Evolutionary conservation across 2,797 vertebrate genomes (phyloP), one percentile per base, ranked within the genome.

Genomic region (Paedocypris micromegethes): DNA sequence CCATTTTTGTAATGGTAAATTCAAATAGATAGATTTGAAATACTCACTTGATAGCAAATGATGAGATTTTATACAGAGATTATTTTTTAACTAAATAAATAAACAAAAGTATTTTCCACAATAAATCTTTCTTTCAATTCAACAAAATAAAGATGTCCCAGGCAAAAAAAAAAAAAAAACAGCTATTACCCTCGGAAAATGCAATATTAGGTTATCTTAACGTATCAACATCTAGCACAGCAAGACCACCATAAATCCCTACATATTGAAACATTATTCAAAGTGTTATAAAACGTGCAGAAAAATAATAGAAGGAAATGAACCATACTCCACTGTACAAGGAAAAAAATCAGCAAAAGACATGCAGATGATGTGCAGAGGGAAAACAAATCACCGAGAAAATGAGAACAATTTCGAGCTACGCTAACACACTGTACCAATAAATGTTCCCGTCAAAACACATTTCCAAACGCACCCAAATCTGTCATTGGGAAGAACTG

Each of bases 211-310:
- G 54, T 48, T 43, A 38, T 62, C 63, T 45, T 8, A 45, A 43
- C 40, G 23, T 4, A 42, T 5, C 55, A 38, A 49, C 46, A 41
- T 54, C 41, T 37, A 6, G 37, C 7, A 23, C 66, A 37, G 75
- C 79, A 81, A 74, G 75, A 80, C 49, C 79, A 72, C 79, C 82
- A 84, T 79, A 78, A 76, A 78, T 75, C 75, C 73, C 83, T 83
- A 86, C 82, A 81, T 88, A 87, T 87, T 84, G 80, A 84, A 82
- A 85, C 86, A 84, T 78, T 79, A 72, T 79, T 67, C 71, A 79
- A 78, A 83, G 82, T 81, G 75, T 23, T 23, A 23, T 23, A 23
- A 23, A 23, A 23, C 23, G 74, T 80, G 74, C 72, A 58, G 76
- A 71, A 49, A 41, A 52, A 62, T 54, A 55, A 64, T 40, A 56